Evolutionary conservation across 2,113 vertebrate species (phyloP), one percentile per base, ranked within the genome.

Genomic region (Hystrix cristata): DNA sequence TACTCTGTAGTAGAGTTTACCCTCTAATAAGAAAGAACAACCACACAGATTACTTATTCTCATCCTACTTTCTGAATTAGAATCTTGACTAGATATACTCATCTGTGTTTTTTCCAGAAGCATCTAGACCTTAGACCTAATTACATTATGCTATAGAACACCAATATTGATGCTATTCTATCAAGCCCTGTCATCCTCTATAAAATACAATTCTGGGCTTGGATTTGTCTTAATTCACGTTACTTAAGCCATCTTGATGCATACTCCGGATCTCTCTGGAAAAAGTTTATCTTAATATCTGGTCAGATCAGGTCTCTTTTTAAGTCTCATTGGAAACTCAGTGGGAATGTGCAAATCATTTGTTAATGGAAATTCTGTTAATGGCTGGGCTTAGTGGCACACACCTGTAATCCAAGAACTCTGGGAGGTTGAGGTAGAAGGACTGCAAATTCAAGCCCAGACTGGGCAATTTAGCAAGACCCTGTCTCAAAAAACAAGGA

Each of bases 101-200:
- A 16, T 89, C 91, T 59, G 51, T 82, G 62, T 67, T 84, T 25
- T 83, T 95, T 97, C 87, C 64, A 51, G 76, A 91, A 79, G 57
- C 38, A 59, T 87, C 69, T 71, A 95, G 64, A 97, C 87, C 78
- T 95, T 79, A 92, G 85, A 81, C 92, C 84, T 87, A 95, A 90
- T 96, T 89, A 83, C 18, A 31, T 31, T 90, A 27, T 29, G 7
- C 46, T 76, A 84, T 46, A 71, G 62, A 80, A 81, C 60, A 85
- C 55, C 48, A 48, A 18, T 46, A 53, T 4, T 38, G 14, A 71
- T 78, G 69, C 65, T 31, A 5, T 69, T 71, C 38, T 62, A 43
- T 55, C 65, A 87, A 74, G 21, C 10, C 21, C n/a, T 6, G 0
- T 89, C 83, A 83, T 79, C 72, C 13, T 82, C 34, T 55, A 18